phyloP scores from a whole-genome alignment of 2,888 invertebrate genomes.

The Hipparchia sbordonii region DNA sequence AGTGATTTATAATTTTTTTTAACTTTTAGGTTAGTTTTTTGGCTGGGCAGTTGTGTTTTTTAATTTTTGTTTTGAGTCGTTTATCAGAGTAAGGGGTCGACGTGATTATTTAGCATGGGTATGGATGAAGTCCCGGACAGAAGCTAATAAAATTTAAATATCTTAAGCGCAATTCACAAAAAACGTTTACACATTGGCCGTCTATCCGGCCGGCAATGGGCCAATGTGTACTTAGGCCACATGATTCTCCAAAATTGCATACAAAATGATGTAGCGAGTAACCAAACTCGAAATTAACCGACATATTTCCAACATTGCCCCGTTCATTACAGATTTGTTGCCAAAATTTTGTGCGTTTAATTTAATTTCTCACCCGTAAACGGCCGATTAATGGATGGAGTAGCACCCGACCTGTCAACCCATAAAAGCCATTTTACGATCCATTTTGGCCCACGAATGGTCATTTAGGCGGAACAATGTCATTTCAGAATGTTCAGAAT shows the following conservation, averaged over 20 bases:
- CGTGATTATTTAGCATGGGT: no score
- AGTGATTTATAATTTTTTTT: no score
- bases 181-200: no score
- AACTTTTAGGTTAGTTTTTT: no score
- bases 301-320: constrained; percentile 33
- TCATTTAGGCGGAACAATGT: constrained; percentile 61
- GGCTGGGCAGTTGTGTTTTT: no score
- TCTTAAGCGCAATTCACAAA: no score
- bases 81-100: no score
- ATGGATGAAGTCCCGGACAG: no score
- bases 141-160: no score
- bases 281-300: constrained; percentile 32
- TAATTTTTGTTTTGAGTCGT: no score
- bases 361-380: constrained; percentile 65
- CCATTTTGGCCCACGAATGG: constrained; percentile 68
- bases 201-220: no score
- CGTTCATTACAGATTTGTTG: constrained; percentile 39
- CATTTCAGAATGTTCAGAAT: constrained; percentile 59
- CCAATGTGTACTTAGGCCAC: no score
- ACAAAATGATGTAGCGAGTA: background rate
- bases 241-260: background rate
- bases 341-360: constrained; percentile 54
- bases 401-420: constrained; percentile 62
- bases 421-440: constrained; percentile 73
- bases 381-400: constrained; percentile 62